phyloP scores from a whole-genome alignment of 2,113 vertebrate species.

The Nestor notabilis region DNA sequence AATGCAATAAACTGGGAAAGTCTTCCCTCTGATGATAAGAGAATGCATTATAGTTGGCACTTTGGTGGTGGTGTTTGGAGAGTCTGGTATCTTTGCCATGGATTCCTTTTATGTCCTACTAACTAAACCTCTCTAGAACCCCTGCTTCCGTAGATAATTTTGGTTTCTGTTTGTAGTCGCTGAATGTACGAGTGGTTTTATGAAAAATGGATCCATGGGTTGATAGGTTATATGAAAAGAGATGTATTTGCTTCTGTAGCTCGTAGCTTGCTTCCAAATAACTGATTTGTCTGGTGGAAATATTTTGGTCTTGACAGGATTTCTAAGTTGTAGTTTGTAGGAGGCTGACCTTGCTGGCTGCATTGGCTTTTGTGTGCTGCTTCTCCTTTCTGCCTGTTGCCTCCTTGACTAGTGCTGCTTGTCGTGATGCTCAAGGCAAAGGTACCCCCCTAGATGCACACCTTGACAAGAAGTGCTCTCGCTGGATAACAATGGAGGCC shows the following conservation, averaged over 20 bases:
- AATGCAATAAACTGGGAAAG: background rate
- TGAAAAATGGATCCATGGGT: background rate
- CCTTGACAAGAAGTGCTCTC: background rate
- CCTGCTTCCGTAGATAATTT: background rate
- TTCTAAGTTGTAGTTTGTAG: background rate
- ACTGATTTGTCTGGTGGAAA: background rate
- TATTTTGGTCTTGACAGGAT: background rate
- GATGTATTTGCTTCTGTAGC: background rate
- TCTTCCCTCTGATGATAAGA: background rate
- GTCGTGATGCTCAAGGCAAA: background rate
- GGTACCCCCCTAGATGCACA: fast-evolving
- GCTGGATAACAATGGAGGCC: background rate
- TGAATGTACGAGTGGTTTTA: background rate
- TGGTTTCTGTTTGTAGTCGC: background rate
- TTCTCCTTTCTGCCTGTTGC: background rate
- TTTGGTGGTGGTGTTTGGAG: background rate
- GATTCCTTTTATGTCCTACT: background rate
- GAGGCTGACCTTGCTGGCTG: background rate
- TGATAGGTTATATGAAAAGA: background rate
- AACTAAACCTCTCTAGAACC: background rate
- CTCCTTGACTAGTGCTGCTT: background rate
- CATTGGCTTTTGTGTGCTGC: background rate
- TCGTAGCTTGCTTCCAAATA: background rate
- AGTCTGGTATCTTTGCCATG: background rate
- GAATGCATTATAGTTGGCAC: background rate